Evolutionary conservation across 2,888 invertebrate genomes (phyloP), one percentile per base, ranked within the genome.

Genomic region (Lydus trimaculatus): DNA sequence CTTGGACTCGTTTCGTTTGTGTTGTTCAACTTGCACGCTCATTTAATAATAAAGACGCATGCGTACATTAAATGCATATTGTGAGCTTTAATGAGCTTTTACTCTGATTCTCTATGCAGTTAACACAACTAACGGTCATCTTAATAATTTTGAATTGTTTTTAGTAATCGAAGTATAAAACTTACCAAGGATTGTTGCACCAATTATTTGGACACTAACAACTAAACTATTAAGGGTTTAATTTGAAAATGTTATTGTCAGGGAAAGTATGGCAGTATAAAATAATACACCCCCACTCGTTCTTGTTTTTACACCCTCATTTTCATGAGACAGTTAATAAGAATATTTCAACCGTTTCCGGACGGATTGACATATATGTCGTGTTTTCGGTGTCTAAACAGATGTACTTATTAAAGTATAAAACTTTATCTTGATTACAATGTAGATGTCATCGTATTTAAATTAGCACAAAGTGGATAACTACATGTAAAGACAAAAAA

Each of bases 1-100:
- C 78, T 78, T 78, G 72, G 71, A 70, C 73, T 73, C 74, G 52
- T 52, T 48, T 52, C 52, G 25, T 52, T 23, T 52, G 20, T 52
- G 23, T 52, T 52, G 23, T 52, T 52, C 52, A 52, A 52, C 52
- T 52, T 52, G 73, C 67, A 77, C 73, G 75, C 76, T 75, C 76
- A 76, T 74, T 76, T 79, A 81, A 66, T 79, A 81, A 67, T 80
- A 81, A 77, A 75, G 80, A 79, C 82, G 82, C 82, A 81, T 81
- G 81, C 82, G 83, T 80, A 72, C 76, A 77, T 75, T 76, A 73
- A 25, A 13, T 76, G 76, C 78, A 76, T 78, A 77, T 76, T 75
- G 73, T 76, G 76, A 78, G 78, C 78, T 77, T 79, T 81, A 78
- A 78, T 79, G 76, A 75, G 77, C 77, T 79, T 75, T 77, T 61